A percentile compares a stretch with the other conserved stretches of the same genome.
phyloP scores from a whole-genome alignment of 2,113 vertebrate genomes.

The Sinosuthora webbiana region DNA sequence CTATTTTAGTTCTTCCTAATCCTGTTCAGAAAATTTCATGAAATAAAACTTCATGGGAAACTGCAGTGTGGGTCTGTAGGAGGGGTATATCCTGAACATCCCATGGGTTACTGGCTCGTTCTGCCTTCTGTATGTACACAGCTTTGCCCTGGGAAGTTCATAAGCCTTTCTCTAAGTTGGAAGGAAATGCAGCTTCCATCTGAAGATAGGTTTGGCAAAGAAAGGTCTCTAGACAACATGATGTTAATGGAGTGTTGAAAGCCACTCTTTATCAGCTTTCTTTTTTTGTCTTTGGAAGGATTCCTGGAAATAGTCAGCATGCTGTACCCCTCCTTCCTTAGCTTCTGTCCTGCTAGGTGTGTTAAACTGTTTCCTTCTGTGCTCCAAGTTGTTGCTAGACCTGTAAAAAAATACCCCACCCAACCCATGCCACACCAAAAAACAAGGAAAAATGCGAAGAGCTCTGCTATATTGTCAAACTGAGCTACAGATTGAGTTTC shows the following conservation, averaged over 20 bases:
- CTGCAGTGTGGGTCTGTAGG: neutral
- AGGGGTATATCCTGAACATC: neutral
- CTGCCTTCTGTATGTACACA: neutral
- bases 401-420: neutral
- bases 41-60: neutral
- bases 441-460: rapidly evolving
- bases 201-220: neutral
- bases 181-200: neutral
- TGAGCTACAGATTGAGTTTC: neutral
- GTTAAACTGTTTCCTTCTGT: neutral
- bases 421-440: neutral
- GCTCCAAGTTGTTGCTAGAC: neutral
- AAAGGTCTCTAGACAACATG: rapidly evolving
- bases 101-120: neutral
- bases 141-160: neutral
- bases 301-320: neutral
- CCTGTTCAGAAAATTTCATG: neutral
- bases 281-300: neutral
- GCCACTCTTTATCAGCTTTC: neutral
- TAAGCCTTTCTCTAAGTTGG: neutral
- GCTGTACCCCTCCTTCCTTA: neutral
- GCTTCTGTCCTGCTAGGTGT: neutral
- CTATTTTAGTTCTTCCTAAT: neutral
- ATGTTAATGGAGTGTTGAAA: neutral
- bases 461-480: neutral